These are phyloP conservation scores for Stenodema calcarata DNA, from an alignment of 2,888 invertebrate genomes.

Conservation along the genomic window DNA sequence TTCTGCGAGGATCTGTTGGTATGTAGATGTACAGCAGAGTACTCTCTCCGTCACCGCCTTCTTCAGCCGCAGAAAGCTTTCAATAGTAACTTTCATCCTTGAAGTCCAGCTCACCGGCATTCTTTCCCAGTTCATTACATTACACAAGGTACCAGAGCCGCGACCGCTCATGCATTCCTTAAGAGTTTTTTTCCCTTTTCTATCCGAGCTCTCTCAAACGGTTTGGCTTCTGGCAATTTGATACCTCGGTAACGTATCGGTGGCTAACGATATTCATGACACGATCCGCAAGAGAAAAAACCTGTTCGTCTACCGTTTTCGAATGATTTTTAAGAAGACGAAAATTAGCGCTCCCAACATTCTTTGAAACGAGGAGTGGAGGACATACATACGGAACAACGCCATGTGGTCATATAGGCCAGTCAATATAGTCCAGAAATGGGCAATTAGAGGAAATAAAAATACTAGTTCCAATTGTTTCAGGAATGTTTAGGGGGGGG, in stretches of 20 bases:
- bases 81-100: conserved; percentile 34
- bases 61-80: conserved; percentile 6
- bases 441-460: too few species aligned
- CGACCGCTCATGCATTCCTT: not conserved
- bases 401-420: too few species aligned
- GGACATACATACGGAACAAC: too few species aligned
- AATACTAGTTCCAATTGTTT: too few species aligned
- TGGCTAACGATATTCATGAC: not conserved
- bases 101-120: conserved; percentile 33
- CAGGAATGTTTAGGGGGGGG: too few species aligned
- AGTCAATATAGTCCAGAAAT: too few species aligned
- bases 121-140: conserved; percentile 37
- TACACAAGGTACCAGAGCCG: not conserved
- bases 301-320: not conserved
- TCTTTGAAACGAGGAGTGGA: not conserved
- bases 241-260: not conserved
- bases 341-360: not conserved
- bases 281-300: not conserved
- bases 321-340: not conserved
- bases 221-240: not conserved
- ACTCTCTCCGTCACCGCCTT: conserved; percentile 35
- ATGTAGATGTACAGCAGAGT: not conserved
- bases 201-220: not conserved
- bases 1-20: not conserved
- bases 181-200: not conserved